phyloP scores from a whole-genome alignment of 2,113 vertebrate species.

The Marmota flaviventris region DNA sequence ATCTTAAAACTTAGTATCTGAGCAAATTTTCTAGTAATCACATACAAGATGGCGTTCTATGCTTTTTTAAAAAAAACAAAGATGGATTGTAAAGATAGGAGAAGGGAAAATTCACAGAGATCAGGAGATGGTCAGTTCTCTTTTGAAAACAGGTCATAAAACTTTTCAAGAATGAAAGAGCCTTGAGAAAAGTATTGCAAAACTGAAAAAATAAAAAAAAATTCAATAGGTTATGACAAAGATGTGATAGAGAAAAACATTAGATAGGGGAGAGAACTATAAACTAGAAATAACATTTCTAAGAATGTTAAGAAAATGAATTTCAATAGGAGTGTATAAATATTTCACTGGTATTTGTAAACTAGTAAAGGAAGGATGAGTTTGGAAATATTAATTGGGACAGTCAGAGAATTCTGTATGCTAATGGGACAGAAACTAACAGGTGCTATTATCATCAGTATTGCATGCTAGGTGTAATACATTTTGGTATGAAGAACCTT shows the following conservation, averaged over 20 bases:
- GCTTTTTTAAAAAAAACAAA: background rate
- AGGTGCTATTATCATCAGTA: accelerated
- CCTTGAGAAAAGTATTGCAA: background rate
- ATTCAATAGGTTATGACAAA: background rate
- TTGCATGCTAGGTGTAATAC: background rate
- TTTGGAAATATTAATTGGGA: background rate
- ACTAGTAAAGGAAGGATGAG: background rate
- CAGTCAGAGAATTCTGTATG: accelerated
- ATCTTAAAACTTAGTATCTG: background rate
- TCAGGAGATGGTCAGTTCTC: background rate
- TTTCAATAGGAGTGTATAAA: background rate
- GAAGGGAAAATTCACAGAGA: background rate
- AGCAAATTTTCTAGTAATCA: background rate
- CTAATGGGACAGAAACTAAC: background rate
- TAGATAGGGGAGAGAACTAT: background rate
- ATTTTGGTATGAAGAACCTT: background rate
- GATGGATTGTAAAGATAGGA: background rate
- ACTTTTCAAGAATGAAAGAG: background rate
- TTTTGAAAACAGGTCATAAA: background rate
- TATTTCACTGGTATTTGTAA: background rate
- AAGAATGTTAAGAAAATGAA: background rate
- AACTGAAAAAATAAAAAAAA: background rate
- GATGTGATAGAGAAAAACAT: background rate
- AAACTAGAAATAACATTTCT: background rate
- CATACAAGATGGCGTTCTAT: background rate